phyloP scores from a whole-genome alignment of 2,888 invertebrate genomes.

The Apotomis capreana region DNA sequence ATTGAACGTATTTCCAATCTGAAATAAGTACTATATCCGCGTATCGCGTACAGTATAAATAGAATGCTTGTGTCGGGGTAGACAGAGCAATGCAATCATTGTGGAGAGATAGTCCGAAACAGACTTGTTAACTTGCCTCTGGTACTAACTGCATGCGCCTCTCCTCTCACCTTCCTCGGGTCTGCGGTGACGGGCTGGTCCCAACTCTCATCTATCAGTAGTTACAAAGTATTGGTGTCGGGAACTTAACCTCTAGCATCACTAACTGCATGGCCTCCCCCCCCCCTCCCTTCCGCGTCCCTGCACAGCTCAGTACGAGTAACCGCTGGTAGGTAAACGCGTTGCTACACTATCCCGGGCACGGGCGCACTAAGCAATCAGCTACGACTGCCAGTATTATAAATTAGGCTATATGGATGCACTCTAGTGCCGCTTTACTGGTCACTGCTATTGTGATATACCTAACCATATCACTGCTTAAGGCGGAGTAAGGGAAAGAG shows the following conservation, averaged over 20 bases:
- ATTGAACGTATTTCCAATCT: neutral
- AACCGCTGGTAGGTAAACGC: neutral
- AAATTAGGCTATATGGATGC: slow-evolving; percentile 38
- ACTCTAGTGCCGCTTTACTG: slow-evolving; percentile 46
- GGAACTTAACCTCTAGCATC: slow-evolving; percentile 30
- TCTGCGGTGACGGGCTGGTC: slow-evolving; percentile 22
- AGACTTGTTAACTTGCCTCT: slow-evolving; percentile 45
- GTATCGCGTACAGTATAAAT: slow-evolving; percentile 8
- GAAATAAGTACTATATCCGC: neutral
- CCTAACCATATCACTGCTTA: slow-evolving; percentile 77
- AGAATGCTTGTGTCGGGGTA: slow-evolving; percentile 18
- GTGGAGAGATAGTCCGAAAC: slow-evolving; percentile 25
- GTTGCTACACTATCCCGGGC: slow-evolving; percentile 11
- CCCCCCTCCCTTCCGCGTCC: slow-evolving; percentile 22
- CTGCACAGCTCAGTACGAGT: slow-evolving; percentile 20
- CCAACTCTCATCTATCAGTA: slow-evolving; percentile 5
- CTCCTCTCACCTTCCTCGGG: slow-evolving; percentile 55
- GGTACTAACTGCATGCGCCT: slow-evolving; percentile 69
- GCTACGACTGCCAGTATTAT: slow-evolving; percentile 39
- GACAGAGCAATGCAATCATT: slow-evolving; percentile 20
- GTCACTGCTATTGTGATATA: slow-evolving; percentile 68
- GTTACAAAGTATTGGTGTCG: slow-evolving; percentile 24
- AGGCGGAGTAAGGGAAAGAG: slow-evolving; percentile 62
- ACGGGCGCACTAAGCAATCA: slow-evolving; percentile 26
- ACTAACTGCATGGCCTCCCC: slow-evolving; percentile 43